These are phyloP conservation scores for Marcusenius ussheri DNA, from an alignment of 2,113 vertebrate genomes.

Conservation along the genomic window DNA sequence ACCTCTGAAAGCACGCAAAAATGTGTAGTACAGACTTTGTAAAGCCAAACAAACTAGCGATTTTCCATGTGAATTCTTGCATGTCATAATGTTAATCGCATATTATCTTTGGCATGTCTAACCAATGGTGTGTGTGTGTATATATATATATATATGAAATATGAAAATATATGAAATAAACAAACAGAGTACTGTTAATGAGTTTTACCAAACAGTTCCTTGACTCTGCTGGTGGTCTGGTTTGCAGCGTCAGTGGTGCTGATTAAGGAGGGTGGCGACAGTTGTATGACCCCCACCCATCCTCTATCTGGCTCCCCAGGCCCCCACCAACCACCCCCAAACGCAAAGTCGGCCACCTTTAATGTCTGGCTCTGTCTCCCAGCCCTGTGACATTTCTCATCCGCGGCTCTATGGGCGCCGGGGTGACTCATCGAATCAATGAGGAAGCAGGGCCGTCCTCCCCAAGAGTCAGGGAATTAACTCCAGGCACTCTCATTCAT, in stretches of 20 bases:
- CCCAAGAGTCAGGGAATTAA: constrained; percentile 35
- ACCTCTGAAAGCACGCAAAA: background rate
- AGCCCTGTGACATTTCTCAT: constrained; percentile 58
- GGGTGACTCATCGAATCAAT: constrained; percentile 66
- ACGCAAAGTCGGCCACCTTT: constrained; percentile 10
- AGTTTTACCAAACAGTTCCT: background rate
- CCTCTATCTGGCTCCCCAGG: background rate
- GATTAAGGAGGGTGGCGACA: background rate
- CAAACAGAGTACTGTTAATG: background rate
- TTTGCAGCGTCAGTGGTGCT: background rate
- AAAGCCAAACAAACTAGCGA: background rate
- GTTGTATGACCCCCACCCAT: background rate
- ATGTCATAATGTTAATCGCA: background rate
- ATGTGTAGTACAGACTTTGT: background rate
- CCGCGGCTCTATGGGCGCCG: constrained; percentile 50
- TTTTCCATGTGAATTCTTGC: background rate
- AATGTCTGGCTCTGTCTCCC: constrained; percentile 12
- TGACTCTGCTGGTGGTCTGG: background rate
- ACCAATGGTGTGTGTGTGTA: background rate
- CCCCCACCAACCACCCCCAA: background rate
- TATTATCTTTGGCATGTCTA: background rate
- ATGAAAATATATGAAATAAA: background rate
- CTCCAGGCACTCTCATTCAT: constrained; percentile 49
- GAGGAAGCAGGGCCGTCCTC: constrained; percentile 44
- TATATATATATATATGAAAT: background rate